phyloP scores from a whole-genome alignment of 1,140 invertebrate genomes.

The Orius insidiosus region DNA sequence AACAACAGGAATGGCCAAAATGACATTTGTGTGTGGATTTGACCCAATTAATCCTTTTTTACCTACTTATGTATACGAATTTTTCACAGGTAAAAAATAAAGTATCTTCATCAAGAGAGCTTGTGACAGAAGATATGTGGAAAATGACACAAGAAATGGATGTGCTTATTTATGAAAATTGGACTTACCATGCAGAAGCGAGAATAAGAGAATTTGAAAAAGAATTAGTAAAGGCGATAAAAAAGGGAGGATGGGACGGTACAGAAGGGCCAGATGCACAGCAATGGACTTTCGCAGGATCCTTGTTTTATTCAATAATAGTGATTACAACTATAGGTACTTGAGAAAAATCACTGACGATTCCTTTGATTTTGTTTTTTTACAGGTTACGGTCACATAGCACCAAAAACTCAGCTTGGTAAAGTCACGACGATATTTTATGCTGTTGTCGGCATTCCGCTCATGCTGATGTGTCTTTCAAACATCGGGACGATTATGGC shows the following conservation, averaged over 20 bases:
- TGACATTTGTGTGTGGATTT: no score
- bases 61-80: slow-evolving; percentile 6
- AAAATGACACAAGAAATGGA: slow-evolving; percentile 44
- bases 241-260: slow-evolving; percentile 81
- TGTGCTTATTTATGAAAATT: slow-evolving; percentile 51
- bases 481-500: slow-evolving; percentile 95
- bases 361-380: no score
- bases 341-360: no score
- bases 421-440: slow-evolving; percentile 92
- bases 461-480: slow-evolving; percentile 84
- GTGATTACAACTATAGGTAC: slow-evolving; percentile 93
- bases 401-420: slow-evolving; percentile 78
- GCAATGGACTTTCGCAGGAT: slow-evolving; percentile 80
- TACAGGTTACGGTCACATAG: slow-evolving; percentile 87
- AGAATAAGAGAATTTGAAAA: slow-evolving; percentile 60
- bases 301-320: slow-evolving; percentile 91
- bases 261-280: slow-evolving; percentile 53
- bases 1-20: no score
- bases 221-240: slow-evolving; percentile 64
- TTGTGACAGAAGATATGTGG: slow-evolving; percentile 67
- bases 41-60: no score
- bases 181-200: slow-evolving; percentile 41
- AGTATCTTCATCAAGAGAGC: slow-evolving; percentile 49
- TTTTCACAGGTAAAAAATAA: slow-evolving; percentile 53
- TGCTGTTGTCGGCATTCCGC: slow-evolving; percentile 83